These are phyloP conservation scores for Aspidiotus rigidus DNA, from an alignment of 2,888 invertebrate genomes.

Conservation along the genomic window DNA sequence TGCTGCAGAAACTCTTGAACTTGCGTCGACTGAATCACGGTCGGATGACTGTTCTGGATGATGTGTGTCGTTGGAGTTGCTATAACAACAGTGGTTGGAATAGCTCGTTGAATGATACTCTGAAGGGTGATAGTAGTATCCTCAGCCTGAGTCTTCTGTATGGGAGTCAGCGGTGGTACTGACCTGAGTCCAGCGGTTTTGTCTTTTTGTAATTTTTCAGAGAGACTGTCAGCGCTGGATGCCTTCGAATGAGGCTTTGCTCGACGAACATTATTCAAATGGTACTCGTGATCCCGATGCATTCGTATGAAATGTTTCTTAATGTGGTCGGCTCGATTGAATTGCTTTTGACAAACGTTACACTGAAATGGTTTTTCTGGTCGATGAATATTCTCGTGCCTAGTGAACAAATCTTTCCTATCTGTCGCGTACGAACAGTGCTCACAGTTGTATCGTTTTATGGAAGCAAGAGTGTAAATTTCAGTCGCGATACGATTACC, in stretches of 20 bases:
- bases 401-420: slow-evolving; percentile 77
- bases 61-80: neutral
- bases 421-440: slow-evolving; percentile 88
- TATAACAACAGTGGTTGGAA: slow-evolving; percentile 13
- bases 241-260: slow-evolving; percentile 12
- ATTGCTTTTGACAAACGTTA: slow-evolving; percentile 84
- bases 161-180: neutral
- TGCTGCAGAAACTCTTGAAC: slow-evolving; percentile 30
- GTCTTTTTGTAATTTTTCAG: slow-evolving; percentile 2
- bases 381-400: slow-evolving; percentile 87
- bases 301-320: slow-evolving; percentile 87
- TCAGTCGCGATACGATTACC: slow-evolving; percentile 22
- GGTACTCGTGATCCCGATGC: slow-evolving; percentile 83
- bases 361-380: slow-evolving; percentile 91
- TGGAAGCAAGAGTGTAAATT: slow-evolving; percentile 35
- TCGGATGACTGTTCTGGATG: slow-evolving; percentile 19
- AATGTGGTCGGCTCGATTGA: slow-evolving; percentile 87
- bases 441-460: slow-evolving; percentile 72
- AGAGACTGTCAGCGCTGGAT: neutral
- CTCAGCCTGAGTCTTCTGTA: neutral
- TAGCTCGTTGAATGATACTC: slow-evolving; percentile 17
- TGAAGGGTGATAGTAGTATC: slow-evolving; percentile 16
- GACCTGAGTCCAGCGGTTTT: neutral
- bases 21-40: slow-evolving; percentile 27
- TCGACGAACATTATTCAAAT: slow-evolving; percentile 52